A percentile compares a stretch with the other conserved stretches of the same genome.
phyloP scores from a whole-genome alignment of 2,888 invertebrate genomes.

The Yponomeuta cagnagella region DNA sequence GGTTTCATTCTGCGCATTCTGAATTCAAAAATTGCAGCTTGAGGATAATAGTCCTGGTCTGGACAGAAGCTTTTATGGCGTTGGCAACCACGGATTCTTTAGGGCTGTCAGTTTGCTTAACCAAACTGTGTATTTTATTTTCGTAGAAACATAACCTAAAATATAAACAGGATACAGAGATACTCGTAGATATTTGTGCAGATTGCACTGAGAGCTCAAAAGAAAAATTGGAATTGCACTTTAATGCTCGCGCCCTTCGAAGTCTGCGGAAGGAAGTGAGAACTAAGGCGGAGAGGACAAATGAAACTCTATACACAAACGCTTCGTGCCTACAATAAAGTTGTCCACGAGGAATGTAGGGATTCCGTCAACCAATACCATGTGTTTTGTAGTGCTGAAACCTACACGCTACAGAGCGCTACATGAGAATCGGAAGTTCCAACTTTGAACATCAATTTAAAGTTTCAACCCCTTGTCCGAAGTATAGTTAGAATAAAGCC shows the following conservation, averaged over 20 bases:
- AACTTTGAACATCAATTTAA: neutral
- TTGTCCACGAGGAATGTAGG: neutral
- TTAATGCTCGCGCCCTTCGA: neutral
- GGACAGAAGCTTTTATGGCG: neutral
- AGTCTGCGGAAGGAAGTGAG: neutral
- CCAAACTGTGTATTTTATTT: too few species aligned
- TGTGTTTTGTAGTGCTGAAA: neutral
- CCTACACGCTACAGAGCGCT: neutral
- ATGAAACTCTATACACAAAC: neutral
- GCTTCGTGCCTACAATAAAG: neutral
- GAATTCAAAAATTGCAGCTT: neutral
- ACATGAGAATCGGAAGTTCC: neutral
- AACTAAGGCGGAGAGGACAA: neutral
- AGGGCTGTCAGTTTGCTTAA: too few species aligned
- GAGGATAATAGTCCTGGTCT: neutral
- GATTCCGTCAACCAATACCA: neutral
- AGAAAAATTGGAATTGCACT: neutral
- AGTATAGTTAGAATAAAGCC: neutral
- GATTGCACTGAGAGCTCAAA: too few species aligned
- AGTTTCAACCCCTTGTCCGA: neutral
- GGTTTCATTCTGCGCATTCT: neutral
- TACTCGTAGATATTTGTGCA: too few species aligned
- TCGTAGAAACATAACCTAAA: too few species aligned
- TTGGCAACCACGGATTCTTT: neutral
- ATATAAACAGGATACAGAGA: too few species aligned